Percentiles rank a stretch among this genome's conserved stretches.
These are phyloP conservation scores for Drosophila rhopaloa DNA, from an alignment of 1,140 invertebrate species.

Conservation along the genomic window DNA sequence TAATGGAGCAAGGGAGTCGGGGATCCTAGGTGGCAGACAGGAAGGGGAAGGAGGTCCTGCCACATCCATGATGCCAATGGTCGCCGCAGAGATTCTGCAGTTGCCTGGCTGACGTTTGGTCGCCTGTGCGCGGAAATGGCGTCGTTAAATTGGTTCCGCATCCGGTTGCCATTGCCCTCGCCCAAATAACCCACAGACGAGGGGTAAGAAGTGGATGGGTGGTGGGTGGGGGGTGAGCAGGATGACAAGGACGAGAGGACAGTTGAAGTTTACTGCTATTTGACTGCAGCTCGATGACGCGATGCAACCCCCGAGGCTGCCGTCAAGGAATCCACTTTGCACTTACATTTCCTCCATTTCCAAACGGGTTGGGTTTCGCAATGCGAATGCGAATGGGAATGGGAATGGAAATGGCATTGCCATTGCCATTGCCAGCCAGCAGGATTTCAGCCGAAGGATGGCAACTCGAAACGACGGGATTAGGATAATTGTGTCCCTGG, in stretches of 20 bases:
- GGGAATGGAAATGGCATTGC: neutral
- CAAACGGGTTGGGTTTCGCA: too few relatives aligned
- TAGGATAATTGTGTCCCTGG: conserved; percentile 29
- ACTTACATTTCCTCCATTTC: conserved; percentile 32
- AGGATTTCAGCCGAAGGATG: conserved; percentile 1
- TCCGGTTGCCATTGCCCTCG: conserved; percentile 39
- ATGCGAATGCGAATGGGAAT: conserved; percentile 1
- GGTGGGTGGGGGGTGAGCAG: neutral
- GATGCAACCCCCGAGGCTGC: conserved; percentile 29
- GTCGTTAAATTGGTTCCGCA: conserved; percentile 63
- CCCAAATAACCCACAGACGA: conserved; percentile 15
- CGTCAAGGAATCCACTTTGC: conserved; percentile 31
- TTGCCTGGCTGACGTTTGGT: conserved; percentile 26
- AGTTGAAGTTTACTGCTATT: conserved; percentile 33
- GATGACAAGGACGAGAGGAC: conserved; percentile 13
- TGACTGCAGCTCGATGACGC: conserved; percentile 41
- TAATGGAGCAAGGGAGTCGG: neutral
- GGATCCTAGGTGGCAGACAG: conserved; percentile 2
- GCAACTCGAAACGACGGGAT: conserved; percentile 1
- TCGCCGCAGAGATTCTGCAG: conserved; percentile 58
- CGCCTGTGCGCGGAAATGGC: conserved; percentile 47
- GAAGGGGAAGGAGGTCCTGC: conserved; percentile 8
- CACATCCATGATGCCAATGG: conserved; percentile 46
- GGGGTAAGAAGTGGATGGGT: neutral
- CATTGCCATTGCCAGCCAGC: neutral